Base-by-base conservation (phyloP, 2,797 vertebrate species). In the Iguana delicatissima region DNA sequence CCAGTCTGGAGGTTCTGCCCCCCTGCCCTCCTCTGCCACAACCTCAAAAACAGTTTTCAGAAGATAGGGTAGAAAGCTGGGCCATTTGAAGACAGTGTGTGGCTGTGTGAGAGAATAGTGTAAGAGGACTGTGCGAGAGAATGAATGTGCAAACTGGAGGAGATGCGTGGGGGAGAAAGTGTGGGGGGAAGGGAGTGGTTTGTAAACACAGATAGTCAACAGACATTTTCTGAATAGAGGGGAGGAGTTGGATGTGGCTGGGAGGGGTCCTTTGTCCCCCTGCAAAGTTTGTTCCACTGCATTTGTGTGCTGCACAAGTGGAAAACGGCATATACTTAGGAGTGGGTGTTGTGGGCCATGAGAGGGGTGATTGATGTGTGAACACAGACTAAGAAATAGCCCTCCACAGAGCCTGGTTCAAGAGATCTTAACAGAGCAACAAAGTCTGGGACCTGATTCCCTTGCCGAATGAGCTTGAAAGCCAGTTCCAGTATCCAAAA, bases 211-310 rank as follows among this genome's bases (percentile, higher is more conserved):
- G 32, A 64, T 26, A 12, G 12, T 14, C 26, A 64, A 64, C 1
- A 10, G 52, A 32, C 12, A 3, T 62, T 46, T 46, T 16, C 5
- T 32, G 29, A n/a, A 76, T 50, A 32, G 67, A 64, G 38, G 32
- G n/a, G 20, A 1, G 5, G 8, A 1, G 26, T 1, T 29, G 57
- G 5, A 10, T 8, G 29, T 24, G 57, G 10, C 32, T 8, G 1
- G 7, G 42, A 2, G 24, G 2, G 9, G 5, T n/a, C 35, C 10
- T 14, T 22, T 1, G 1, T 8, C 29, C 72, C 35, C 3, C 13
- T 26, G 89, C 24, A 84, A 79, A 87, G 85, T 87, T 86, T 74
- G 42, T 35, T 83, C 38, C 29, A 3, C 10, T 90, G 55, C 8
- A 50, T 64, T 62, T 81, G 7, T 64, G 29, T 14, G 10, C 24